These are phyloP conservation scores for Varecia variegata DNA, from an alignment of 2,797 vertebrate genomes.

Conservation along the genomic window DNA sequence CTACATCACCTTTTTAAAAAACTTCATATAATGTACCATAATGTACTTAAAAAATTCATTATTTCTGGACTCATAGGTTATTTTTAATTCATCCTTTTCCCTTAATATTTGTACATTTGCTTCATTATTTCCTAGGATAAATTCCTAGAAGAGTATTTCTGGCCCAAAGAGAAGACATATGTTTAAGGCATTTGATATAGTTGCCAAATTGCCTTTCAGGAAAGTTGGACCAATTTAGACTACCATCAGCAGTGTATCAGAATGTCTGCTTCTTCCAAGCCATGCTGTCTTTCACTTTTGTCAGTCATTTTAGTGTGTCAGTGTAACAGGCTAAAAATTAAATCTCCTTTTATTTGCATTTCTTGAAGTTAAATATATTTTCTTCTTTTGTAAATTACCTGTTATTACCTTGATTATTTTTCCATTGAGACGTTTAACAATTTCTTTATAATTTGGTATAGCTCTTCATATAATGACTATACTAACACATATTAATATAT, in stretches of 20 bases:
- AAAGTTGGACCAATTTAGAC: slow-evolving; percentile 61
- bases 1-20: background rate
- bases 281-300: slow-evolving; percentile 47
- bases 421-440: background rate
- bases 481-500: background rate
- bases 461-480: background rate
- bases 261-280: slow-evolving; percentile 44
- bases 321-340: slow-evolving; percentile 40
- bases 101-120: background rate
- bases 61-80: background rate
- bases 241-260: slow-evolving; percentile 27
- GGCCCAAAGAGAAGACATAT: slow-evolving; percentile 53
- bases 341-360: slow-evolving; percentile 14
- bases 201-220: slow-evolving; percentile 65
- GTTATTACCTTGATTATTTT: slow-evolving; percentile 10
- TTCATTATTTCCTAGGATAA: slow-evolving; percentile 51
- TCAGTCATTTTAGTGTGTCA: slow-evolving; percentile 67
- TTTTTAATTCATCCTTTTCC: background rate
- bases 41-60: slow-evolving; percentile 7
- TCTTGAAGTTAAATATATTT: slow-evolving; percentile 17
- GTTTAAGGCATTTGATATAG: slow-evolving; percentile 48
- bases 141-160: slow-evolving; percentile 53
- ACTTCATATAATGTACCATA: background rate
- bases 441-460: slow-evolving; percentile 8
- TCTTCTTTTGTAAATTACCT: slow-evolving; percentile 33